Base-by-base conservation (phyloP, 2,797 vertebrate species). In the Gallinago nigripennis region DNA sequence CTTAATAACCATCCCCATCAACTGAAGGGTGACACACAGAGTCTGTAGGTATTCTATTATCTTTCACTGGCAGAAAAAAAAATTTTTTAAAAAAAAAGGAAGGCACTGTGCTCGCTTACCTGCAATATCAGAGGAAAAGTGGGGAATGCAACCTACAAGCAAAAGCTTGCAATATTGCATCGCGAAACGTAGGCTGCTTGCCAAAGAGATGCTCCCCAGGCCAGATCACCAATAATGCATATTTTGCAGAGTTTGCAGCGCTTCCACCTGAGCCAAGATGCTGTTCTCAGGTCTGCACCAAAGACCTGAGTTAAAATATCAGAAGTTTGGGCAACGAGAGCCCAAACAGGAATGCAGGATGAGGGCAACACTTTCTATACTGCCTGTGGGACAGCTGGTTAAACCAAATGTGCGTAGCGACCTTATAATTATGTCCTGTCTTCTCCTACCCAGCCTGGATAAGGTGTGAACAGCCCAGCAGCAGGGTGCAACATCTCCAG, bases 121-220 rank as follows among this genome's bases (percentile, higher is more conserved):
- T 50, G 25, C 20, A 65, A 11, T 5, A 69, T 11, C 66, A 45
- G 4, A 71, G 21, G 50, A 72, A 16, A 71, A 25, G 19, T 71
- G 19, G 4, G 6, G 27, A 39, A 88, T 9, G 16, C 0, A 4
- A 60, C 7, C 57, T 83, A 37, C 15, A 48, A 86, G 25, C 35
- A 72, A 84, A 92, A 86, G 45, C 50, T 50, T 58, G 17, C 60
- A 30, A 8, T 18, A 27, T 18, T 64, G n/a, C 51, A 70, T 37
- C 51, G 25, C 3, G 1, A 84, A 80, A n/a, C 17, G 8, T 0
- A 1, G 16, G 27, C 1, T 35, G 25, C 20, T 72, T 27, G 54
- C 33, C 82, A 61, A 91, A 68, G 27, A 63, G 64, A 73, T 14
- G 37, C 39, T 64, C 61, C 56, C 65, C 35, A 79, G 58, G 54